A percentile compares a stretch with the other conserved stretches of the same genome.
Evolutionary conservation across 2,113 vertebrate genomes (phyloP).

Genomic region (Chionis minor): DNA sequence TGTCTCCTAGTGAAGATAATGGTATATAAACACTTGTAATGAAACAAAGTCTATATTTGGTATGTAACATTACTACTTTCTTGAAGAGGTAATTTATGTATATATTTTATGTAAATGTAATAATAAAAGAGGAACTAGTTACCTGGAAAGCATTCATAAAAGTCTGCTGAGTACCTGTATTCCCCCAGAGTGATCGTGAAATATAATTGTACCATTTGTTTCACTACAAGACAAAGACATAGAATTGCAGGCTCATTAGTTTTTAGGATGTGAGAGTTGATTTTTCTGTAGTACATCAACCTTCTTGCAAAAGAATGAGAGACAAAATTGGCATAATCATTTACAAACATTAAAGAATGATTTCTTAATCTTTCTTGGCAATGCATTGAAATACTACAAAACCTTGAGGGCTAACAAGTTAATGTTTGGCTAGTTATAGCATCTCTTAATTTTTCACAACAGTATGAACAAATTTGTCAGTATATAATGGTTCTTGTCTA

Average conservation of each 20-base stretch:
- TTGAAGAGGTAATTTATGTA: background rate
- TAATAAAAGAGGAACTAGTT: background rate
- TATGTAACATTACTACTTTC: background rate
- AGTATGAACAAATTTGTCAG: background rate
- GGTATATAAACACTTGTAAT: background rate
- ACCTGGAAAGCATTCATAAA: background rate
- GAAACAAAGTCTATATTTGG: background rate
- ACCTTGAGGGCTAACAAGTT: background rate
- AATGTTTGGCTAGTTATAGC: background rate
- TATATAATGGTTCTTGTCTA: background rate
- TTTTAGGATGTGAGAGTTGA: background rate
- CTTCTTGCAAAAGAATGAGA: background rate
- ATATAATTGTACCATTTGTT: constrained; percentile 22
- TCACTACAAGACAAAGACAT: background rate
- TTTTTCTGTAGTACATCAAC: background rate
- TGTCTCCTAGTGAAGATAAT: background rate
- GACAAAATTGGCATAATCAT: background rate
- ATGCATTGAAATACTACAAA: background rate
- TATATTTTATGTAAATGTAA: background rate
- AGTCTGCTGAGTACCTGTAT: background rate
- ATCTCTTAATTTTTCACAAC: constrained; percentile 33
- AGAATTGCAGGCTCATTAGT: constrained; percentile 14
- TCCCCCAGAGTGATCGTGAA: background rate
- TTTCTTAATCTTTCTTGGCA: constrained; percentile 16
- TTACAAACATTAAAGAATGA: background rate